Evolutionary conservation across 2,113 vertebrate species (phyloP).

Genomic region (Polyodon spathula): DNA sequence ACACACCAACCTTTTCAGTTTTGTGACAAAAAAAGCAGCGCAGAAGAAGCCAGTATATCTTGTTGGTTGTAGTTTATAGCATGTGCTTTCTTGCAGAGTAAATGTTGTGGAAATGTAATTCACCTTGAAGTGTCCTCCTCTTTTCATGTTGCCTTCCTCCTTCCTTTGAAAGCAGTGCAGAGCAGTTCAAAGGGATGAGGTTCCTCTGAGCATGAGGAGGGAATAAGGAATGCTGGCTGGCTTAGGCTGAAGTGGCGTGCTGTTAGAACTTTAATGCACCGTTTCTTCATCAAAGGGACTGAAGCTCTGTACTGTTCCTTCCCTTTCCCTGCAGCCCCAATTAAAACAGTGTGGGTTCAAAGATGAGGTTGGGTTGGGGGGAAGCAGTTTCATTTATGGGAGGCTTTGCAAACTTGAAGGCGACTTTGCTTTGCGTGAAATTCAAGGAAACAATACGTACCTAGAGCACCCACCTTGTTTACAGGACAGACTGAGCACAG

Average conservation of each 20-base stretch:
- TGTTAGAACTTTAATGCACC: constrained; percentile 35
- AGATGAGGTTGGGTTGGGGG: constrained; percentile 6
- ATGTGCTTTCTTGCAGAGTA: constrained; percentile 60
- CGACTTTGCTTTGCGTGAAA: not conserved
- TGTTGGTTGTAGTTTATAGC: constrained; percentile 53
- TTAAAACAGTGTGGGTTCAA: constrained; percentile 42
- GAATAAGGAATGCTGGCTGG: constrained; percentile 38
- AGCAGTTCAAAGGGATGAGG: constrained; percentile 55
- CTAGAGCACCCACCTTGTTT: not conserved
- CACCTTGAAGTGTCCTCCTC: constrained; percentile 64
- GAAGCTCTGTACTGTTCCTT: constrained; percentile 43
- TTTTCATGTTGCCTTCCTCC: constrained; percentile 42
- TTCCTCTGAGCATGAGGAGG: constrained; percentile 32
- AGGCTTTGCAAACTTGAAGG: not conserved
- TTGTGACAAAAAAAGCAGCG: constrained; percentile 41
- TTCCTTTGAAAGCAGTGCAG: constrained; percentile 57
- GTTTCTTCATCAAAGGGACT: constrained; percentile 49
- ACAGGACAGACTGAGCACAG: no score
- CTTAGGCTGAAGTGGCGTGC: constrained; percentile 28
- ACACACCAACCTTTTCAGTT: constrained; percentile 6
- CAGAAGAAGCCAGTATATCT: constrained; percentile 36
- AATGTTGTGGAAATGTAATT: constrained; percentile 68
- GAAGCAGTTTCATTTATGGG: no score
- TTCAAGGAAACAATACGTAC: not conserved
- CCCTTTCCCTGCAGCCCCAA: constrained; percentile 31